A percentile compares a stretch with the other conserved stretches of the same genome.
Evolutionary conservation across 2,797 vertebrate genomes (phyloP).

Genomic region (Sebastes ruberrimus): DNA sequence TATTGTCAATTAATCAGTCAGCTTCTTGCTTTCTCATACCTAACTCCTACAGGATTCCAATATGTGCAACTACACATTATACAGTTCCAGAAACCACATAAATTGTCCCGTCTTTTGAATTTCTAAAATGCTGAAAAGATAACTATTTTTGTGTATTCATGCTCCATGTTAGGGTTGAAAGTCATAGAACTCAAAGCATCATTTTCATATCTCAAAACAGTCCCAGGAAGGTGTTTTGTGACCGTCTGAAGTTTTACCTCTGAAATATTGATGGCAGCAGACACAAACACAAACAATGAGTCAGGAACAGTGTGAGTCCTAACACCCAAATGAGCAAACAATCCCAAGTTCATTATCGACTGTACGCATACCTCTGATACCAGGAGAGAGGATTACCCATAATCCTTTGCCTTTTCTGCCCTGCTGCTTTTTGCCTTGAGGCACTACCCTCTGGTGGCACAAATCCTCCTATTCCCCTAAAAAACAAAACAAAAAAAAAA

Average conservation of each 20-base stretch:
- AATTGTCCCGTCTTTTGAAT: neutral
- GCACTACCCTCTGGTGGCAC: conserved; percentile 55
- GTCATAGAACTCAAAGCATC: neutral
- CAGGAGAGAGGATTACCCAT: conserved; percentile 65
- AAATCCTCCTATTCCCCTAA: conserved; percentile 18
- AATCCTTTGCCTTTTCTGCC: conserved; percentile 62
- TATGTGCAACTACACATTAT: neutral
- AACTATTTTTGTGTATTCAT: neutral
- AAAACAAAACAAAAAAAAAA: neutral
- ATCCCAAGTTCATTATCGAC: conserved; percentile 58
- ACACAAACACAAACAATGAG: conserved; percentile 8
- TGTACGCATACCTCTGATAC: conserved; percentile 38
- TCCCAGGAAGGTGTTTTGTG: neutral
- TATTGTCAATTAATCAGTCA: neutral
- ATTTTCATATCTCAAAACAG: neutral
- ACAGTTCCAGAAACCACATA: neutral
- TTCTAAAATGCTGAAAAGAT: neutral
- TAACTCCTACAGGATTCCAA: neutral
- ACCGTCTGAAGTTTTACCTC: neutral
- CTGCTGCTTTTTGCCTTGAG: conserved; percentile 59
- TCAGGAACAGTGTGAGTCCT: neutral
- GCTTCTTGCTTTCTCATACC: neutral
- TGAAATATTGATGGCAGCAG: neutral
- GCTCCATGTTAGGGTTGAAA: neutral
- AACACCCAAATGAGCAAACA: conserved; percentile 39